Conservation (phyloP, 2,888 invertebrate genomes). For the Diabrotica balteata region DNA sequence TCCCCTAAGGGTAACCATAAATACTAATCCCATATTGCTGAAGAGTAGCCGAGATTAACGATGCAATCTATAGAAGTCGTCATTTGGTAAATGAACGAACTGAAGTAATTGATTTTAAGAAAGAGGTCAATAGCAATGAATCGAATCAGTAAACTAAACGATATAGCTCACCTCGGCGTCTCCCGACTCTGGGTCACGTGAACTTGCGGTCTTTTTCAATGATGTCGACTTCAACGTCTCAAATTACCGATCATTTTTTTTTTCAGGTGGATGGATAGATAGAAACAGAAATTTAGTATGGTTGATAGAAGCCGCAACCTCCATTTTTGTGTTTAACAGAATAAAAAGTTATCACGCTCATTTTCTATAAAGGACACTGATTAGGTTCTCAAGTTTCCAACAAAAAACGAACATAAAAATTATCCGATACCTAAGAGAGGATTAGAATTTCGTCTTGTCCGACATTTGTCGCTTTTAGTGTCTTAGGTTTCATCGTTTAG, state of each 20-base stretch:
- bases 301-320: conserved; percentile 13
- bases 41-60: too few relatives aligned
- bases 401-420: background rate
- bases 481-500: too few relatives aligned
- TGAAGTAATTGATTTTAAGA: too few relatives aligned
- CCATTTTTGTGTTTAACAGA: conserved; percentile 1
- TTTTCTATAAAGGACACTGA: background rate
- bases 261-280: conserved; percentile 8
- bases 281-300: conserved; percentile 14
- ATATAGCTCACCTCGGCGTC: too few relatives aligned
- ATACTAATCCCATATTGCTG: too few relatives aligned
- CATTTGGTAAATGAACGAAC: too few relatives aligned
- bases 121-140: too few relatives aligned
- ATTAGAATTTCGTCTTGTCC: background rate
- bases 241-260: conserved; percentile 10
- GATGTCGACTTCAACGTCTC: conserved; percentile 7
- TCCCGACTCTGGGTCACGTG: conserved; percentile 7
- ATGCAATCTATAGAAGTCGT: too few relatives aligned
- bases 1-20: too few relatives aligned
- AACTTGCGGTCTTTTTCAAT: conserved; percentile 13
- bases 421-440: background rate
- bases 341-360: conserved; percentile 12
- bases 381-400: conserved; percentile 7
- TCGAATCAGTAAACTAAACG: too few relatives aligned
- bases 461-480: background rate